phyloP scores from a whole-genome alignment of 1,140 invertebrate species.

The Rhizoglyphus robini region DNA sequence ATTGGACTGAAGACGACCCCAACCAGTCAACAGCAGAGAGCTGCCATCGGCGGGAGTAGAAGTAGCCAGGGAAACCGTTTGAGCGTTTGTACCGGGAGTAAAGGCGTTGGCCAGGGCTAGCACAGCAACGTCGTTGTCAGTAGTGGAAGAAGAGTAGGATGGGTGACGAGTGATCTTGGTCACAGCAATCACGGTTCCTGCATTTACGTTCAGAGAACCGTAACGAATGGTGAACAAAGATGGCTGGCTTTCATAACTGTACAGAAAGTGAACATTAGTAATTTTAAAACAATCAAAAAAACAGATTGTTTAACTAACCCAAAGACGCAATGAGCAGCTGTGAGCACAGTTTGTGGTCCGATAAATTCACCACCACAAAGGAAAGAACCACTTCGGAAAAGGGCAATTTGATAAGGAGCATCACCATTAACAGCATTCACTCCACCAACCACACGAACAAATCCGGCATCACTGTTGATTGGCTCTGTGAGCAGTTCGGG shows the following conservation, averaged over 20 bases:
- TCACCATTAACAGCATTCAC: no score
- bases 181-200: not conserved
- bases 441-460: no score
- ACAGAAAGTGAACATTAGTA: no score
- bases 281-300: no score
- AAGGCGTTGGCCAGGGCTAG: not conserved
- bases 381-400: not conserved
- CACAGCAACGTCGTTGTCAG: not conserved
- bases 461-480: no score
- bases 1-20: not conserved
- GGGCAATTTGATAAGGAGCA: not conserved
- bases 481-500: no score
- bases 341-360: not conserved
- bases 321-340: not conserved
- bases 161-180: not conserved
- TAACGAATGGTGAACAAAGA: not conserved
- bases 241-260: not conserved
- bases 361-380: not conserved
- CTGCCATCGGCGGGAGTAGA: not conserved
- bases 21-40: not conserved
- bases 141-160: not conserved
- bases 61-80: not conserved
- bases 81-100: not conserved
- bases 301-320: no score
- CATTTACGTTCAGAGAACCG: not conserved